These are phyloP conservation scores for Pelodytes ibericus DNA, from an alignment of 2,797 vertebrate genomes.

Conservation along the genomic window DNA sequence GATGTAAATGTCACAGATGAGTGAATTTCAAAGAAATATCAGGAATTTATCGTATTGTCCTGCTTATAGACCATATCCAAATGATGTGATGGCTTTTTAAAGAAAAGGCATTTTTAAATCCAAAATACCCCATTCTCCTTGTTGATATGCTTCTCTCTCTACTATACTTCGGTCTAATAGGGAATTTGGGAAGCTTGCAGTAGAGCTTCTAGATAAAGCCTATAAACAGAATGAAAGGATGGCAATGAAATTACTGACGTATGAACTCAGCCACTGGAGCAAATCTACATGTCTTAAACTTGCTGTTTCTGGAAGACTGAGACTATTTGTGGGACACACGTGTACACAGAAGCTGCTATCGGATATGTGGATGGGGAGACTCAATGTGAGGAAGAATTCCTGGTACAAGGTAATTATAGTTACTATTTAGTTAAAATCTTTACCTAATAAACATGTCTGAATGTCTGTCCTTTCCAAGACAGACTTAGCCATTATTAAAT, in stretches of 20 bases:
- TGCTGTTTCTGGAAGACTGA: constrained; percentile 51
- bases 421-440: not conserved
- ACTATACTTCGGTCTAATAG: too few relatives aligned
- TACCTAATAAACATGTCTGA: too few relatives aligned
- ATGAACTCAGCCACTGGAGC: constrained; percentile 57
- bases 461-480: too few relatives aligned
- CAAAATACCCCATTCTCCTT: too few relatives aligned
- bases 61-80: too few relatives aligned
- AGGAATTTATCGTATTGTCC: too few relatives aligned
- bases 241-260: constrained; percentile 58
- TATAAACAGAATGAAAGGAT: constrained; percentile 57
- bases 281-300: constrained; percentile 58
- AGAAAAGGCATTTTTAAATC: too few relatives aligned
- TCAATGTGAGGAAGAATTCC: constrained; percentile 55
- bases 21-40: too few relatives aligned
- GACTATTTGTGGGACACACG: constrained; percentile 50
- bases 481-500: too few relatives aligned
- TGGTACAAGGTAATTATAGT: constrained; percentile 51
- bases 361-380: constrained; percentile 59
- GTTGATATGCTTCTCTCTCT: too few relatives aligned
- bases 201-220: constrained; percentile 56
- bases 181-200: constrained; percentile 56
- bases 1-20: too few relatives aligned
- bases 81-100: too few relatives aligned
- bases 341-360: constrained; percentile 57